These are phyloP conservation scores for Apodemus agrarius DNA, from an alignment of 2,797 vertebrate species.

Conservation along the genomic window DNA sequence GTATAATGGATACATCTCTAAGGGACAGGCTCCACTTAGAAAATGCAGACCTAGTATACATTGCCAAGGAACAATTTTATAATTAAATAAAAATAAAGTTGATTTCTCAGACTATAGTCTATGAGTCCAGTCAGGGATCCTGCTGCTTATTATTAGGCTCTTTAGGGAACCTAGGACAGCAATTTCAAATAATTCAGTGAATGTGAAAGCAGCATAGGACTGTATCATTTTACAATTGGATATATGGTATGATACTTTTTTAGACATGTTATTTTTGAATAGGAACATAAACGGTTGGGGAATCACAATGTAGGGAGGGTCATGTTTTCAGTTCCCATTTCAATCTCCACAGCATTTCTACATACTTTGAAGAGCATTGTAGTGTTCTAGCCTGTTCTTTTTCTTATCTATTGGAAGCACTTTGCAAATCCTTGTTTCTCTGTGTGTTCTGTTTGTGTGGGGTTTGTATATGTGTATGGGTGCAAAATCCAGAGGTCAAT, in stretches of 20 bases:
- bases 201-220: not conserved
- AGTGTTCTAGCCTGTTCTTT: rapidly evolving
- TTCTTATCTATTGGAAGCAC: not conserved
- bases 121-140: not conserved
- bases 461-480: not conserved
- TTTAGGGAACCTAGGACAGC: not conserved
- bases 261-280: not conserved
- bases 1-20: not conserved
- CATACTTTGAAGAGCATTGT: not conserved
- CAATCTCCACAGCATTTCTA: not conserved
- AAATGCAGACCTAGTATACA: not conserved
- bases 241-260: not conserved
- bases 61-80: not conserved
- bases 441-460: not conserved
- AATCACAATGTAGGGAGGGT: not conserved
- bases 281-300: not conserved
- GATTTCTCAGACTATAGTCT: not conserved
- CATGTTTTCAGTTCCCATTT: not conserved
- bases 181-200: not conserved
- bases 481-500: not conserved
- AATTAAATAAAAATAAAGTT: slow-evolving; percentile 8
- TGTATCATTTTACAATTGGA: not conserved
- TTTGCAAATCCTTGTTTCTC: not conserved
- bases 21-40: not conserved
- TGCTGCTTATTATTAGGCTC: not conserved